Evolutionary conservation across 1,140 invertebrate genomes (phyloP).

Genomic region (Penaeus vannamei): DNA sequence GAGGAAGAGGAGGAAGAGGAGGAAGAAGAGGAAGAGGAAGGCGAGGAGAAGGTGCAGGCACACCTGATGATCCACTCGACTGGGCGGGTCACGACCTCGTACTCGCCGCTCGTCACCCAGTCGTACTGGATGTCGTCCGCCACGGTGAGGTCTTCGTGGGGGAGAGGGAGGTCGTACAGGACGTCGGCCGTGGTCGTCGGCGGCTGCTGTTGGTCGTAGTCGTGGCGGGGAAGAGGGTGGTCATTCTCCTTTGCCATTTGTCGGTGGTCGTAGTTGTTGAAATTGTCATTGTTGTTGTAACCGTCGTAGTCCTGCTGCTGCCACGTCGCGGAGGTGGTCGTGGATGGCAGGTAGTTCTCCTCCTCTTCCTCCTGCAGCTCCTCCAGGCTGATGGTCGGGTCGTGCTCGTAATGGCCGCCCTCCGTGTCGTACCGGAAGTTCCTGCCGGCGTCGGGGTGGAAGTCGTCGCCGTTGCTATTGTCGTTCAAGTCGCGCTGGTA

Average conservation of each 20-base stretch:
- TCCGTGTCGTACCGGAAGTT: neutral
- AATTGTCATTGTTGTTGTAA: too few species aligned
- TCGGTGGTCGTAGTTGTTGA: too few species aligned
- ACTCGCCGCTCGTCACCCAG: constrained; percentile 59
- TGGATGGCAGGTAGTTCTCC: neutral
- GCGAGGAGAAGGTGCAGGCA: constrained; percentile 33
- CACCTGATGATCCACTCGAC: constrained; percentile 64
- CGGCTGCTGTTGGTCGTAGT: too few species aligned
- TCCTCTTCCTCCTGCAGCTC: too few species aligned
- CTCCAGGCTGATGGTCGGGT: too few species aligned
- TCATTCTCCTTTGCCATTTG: neutral
- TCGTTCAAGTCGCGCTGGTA: neutral
- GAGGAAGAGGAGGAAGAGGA: neutral
- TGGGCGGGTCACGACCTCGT: constrained; percentile 53
- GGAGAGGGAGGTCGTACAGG: neutral
- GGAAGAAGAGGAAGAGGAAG: neutral
- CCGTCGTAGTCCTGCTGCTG: neutral
- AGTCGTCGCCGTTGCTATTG: constrained; percentile 14
- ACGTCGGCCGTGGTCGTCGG: constrained; percentile 12
- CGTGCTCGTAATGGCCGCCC: too few species aligned
- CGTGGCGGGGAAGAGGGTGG: too few species aligned
- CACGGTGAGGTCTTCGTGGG: constrained; percentile 53
- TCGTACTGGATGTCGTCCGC: constrained; percentile 49
- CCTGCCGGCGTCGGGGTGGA: neutral
- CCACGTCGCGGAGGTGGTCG: neutral